Evolutionary conservation across 2,888 invertebrate genomes (phyloP), one percentile per base, ranked within the genome.

Genomic region (Heteropelma amictum): DNA sequence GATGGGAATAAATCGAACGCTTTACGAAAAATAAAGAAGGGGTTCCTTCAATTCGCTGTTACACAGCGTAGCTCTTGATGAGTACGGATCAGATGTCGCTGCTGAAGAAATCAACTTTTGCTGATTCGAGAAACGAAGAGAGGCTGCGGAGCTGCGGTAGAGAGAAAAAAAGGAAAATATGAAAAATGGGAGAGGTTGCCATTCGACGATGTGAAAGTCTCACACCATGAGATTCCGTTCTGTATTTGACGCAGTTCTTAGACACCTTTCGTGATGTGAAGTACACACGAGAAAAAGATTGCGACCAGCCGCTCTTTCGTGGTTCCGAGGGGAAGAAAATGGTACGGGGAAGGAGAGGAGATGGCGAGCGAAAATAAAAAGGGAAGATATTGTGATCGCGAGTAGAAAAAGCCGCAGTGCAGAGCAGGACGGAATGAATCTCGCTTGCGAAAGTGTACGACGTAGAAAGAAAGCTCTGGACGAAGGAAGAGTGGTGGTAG

Each of bases 231-330:
- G 38, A 53, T 67, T 71, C 45, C 76, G 79, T 77, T 69, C 81
- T 83, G 83, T 79, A 83, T 83, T 84, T 81, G 83, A 84, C 82
- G 83, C 80, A 83, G 81, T 84, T 84, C 85, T 83, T 83, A 83
- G 82, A 81, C 82, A 81, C 80, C 83, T 81, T 82, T 83, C 80
- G 80, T 79, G 83, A 85, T 82, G 80, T 79, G 79, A 80, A 77
- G 76, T 72, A 73, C 74, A 79, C 67, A 69, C 77, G 79, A 78
- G 82, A 84, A 85, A 85, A 85, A 83, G 83, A 84, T 83, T 83
- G 82, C 81, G 72, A 73, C 65, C 72, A 75, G 76, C 78, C 68
- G 77, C 79, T 76, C 76, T 58, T 76, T 78, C 72, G 77, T 78
- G 76, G 78, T 71, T 73, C 73, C 78, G 75, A 79, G 80, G 77